Percentiles rank a stretch among this genome's conserved stretches.
These are phyloP conservation scores for Tetrax tetrax DNA, from an alignment of 2,113 vertebrate genomes.

Conservation along the genomic window DNA sequence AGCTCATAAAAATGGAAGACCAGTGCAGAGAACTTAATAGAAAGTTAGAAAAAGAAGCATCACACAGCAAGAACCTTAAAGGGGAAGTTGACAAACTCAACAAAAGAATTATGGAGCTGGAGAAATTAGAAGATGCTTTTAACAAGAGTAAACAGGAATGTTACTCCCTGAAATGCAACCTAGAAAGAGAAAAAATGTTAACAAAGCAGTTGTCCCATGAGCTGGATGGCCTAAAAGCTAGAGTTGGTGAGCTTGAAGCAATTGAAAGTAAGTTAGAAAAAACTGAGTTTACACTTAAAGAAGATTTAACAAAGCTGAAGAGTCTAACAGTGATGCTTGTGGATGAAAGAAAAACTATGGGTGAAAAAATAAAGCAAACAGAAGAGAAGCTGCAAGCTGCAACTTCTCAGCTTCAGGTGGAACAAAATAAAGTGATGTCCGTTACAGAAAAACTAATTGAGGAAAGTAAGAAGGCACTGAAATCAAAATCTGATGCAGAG, in stretches of 20 bases:
- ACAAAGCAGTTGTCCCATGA: constrained; percentile 90
- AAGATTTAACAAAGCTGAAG: constrained; percentile 95
- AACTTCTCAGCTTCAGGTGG: constrained; percentile 88
- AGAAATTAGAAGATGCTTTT: constrained; percentile 94
- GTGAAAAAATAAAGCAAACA: constrained; percentile 92
- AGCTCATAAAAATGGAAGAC: constrained; percentile 93
- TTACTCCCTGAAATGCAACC: constrained; percentile 84
- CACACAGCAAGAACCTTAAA: constrained; percentile 87
- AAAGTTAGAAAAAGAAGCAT: constrained; percentile 91
- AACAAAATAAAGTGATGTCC: constrained; percentile 90
- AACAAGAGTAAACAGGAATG: constrained; percentile 95
- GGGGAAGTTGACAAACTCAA: constrained; percentile 92
- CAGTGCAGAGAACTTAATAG: constrained; percentile 92
- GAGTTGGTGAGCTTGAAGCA: constrained; percentile 88
- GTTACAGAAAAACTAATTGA: constrained; percentile 96
- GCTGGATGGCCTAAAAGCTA: constrained; percentile 86
- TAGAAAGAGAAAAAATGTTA: constrained; percentile 90
- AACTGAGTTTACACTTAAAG: constrained; percentile 89
- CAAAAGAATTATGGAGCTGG: constrained; percentile 91
- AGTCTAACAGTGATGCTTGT: constrained; percentile 95
- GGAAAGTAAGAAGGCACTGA: constrained; percentile 92
- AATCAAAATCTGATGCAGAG: constrained; percentile 92
- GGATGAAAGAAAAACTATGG: constrained; percentile 92
- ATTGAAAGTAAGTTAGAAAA: constrained; percentile 88
- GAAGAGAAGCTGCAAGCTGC: constrained; percentile 91